phyloP scores from a whole-genome alignment of 2,888 invertebrate genomes.

The Aphrophora alni region DNA sequence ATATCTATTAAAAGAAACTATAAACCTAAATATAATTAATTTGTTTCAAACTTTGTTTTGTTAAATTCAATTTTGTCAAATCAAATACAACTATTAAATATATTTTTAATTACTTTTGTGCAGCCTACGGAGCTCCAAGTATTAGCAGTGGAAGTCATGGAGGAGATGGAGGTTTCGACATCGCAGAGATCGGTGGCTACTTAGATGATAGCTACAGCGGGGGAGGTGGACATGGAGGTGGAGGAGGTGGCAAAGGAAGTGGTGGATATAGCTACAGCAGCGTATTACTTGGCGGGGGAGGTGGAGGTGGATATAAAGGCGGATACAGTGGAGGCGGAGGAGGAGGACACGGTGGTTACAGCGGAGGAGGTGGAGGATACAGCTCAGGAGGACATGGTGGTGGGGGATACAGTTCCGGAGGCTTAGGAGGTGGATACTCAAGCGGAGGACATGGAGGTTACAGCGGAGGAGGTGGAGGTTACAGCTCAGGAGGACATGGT shows the following conservation, averaged over 20 bases:
- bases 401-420: slow-evolving; percentile 12
- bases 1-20: no score
- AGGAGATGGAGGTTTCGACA: slow-evolving; percentile 14
- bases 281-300: background rate
- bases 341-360: background rate
- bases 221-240: slow-evolving; percentile 12
- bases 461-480: slow-evolving; percentile 3
- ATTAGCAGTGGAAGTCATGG: background rate
- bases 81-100: no score
- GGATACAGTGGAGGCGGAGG: slow-evolving; percentile 12
- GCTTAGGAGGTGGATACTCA: background rate
- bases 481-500: slow-evolving; percentile 31
- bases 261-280: slow-evolving; percentile 14
- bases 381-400: background rate
- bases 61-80: no score
- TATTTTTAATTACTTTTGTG: background rate
- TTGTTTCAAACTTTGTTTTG: no score
- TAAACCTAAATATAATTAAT: no score
- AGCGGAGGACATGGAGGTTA: background rate
- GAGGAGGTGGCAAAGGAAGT: background rate
- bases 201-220: slow-evolving; percentile 32
- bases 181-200: slow-evolving; percentile 36
- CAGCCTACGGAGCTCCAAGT: background rate
- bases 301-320: background rate
- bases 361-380: slow-evolving; percentile 11